Conservation (phyloP, 2,888 invertebrate genomes). For the Dyspetes luteomarginatus region DNA sequence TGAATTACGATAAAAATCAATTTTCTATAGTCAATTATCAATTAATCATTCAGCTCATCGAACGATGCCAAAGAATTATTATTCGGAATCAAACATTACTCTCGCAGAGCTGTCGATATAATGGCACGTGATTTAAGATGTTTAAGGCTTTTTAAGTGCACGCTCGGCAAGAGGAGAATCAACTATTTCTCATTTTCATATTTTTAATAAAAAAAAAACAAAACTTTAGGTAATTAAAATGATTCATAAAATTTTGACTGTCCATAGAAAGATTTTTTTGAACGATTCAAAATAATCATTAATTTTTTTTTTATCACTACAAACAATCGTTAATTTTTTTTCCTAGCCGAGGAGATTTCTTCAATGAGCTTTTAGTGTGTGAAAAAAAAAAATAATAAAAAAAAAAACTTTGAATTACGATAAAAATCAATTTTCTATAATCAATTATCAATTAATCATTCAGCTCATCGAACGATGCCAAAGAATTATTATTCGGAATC, state of each 20-base stretch:
- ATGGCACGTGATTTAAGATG: slow-evolving; percentile 58
- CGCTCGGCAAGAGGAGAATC: neutral
- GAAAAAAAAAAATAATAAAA: too few species aligned
- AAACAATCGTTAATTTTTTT: too few species aligned
- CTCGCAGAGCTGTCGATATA: slow-evolving; percentile 45
- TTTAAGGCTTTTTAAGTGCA: slow-evolving; percentile 24
- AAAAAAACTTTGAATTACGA: too few species aligned
- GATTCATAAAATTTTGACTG: too few species aligned
- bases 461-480: neutral
- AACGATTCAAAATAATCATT: too few species aligned
- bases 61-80: neutral
- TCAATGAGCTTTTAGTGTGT: too few species aligned
- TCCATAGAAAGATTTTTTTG: too few species aligned
- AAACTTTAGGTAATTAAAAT: too few species aligned
- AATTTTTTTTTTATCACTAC: too few species aligned
- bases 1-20: neutral
- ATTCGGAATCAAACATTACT: slow-evolving; percentile 1
- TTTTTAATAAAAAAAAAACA: too few species aligned
- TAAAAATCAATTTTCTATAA: neutral
- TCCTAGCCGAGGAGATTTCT: too few species aligned
- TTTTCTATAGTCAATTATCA: neutral
- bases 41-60: neutral
- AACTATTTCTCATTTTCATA: too few species aligned
- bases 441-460: slow-evolving; percentile 10
- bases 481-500: slow-evolving; percentile 4